Evolutionary conservation across 2,113 vertebrate species (phyloP).

Genomic region (Nannobrachium achirus): DNA sequence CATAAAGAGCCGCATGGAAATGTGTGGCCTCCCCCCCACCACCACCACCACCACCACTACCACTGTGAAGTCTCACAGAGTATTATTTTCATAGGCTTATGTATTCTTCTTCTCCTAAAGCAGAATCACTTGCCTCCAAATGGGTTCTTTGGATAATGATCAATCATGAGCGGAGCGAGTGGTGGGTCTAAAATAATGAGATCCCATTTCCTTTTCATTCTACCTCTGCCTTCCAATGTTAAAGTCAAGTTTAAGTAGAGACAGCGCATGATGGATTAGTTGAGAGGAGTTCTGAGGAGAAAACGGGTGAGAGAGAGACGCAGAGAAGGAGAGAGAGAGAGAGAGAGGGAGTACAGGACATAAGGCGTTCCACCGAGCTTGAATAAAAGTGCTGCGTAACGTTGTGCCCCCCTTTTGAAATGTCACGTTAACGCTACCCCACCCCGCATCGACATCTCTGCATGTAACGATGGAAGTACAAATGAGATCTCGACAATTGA

Average conservation of each 20-base stretch:
- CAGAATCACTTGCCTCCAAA: slow-evolving; percentile 61
- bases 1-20: slow-evolving; percentile 16
- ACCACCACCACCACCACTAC: too few species aligned
- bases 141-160: slow-evolving; percentile 70
- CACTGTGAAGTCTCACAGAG: slow-evolving; percentile 32
- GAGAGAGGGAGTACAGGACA: slow-evolving; percentile 43
- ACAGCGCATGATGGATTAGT: slow-evolving; percentile 25
- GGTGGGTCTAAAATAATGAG: slow-evolving; percentile 75
- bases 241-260: slow-evolving; percentile 59
- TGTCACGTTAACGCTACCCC: slow-evolving; percentile 27
- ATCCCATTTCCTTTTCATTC: slow-evolving; percentile 69
- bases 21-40: slow-evolving; percentile 36
- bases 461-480: slow-evolving; percentile 48
- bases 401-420: slow-evolving; percentile 44
- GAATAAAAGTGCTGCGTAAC: slow-evolving; percentile 72
- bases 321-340: slow-evolving; percentile 33
- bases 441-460: slow-evolving; percentile 42
- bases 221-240: slow-evolving; percentile 61
- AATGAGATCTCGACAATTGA: slow-evolving; percentile 75
- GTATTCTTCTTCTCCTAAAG: slow-evolving; percentile 48
- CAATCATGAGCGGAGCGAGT: slow-evolving; percentile 59
- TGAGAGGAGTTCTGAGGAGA: slow-evolving; percentile 12
- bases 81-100: slow-evolving; percentile 39
- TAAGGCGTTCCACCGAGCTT: slow-evolving; percentile 57
- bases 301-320: slow-evolving; percentile 17